Base-by-base conservation (phyloP, 2,113 vertebrate genomes). In the Argyrosomus japonicus region DNA sequence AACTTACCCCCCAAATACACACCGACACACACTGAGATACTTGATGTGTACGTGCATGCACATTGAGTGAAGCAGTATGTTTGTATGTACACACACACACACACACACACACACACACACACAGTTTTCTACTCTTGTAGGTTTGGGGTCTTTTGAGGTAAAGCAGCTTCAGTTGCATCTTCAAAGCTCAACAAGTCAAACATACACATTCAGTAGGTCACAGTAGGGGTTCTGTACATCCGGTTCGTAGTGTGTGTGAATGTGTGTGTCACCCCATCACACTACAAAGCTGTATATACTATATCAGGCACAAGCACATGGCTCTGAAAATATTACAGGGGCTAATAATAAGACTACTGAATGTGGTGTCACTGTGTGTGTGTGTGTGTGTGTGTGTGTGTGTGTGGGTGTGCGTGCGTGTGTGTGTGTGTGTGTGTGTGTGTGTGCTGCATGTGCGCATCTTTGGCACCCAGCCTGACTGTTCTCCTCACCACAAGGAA, bases 401-500 rank as follows among this genome's bases (percentile, higher is more conserved):
- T 50, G 60, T 40, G 63, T 58, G 68, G 19, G 84, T 58, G 43
- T 50, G 75, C 40, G 57, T 75, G 43, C 57, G 25, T 77, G 58
- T 65, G 58, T 43, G 32, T 47, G 27, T 50, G 60, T 40, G 63
- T 58, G 68, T 25, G 84, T 58, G 43, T 50, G 75, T 47, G 57
- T 75, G 43, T 54, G 40, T 50, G 67, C 25, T 65, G 69, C 65
- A 70, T 86, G 80, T 68, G 83, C 18, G 84, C 90, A 92, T 91
- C 88, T 82, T 82, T 92, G 94, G 92, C 95, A 95, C 88, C 82
- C 82, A 92, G 87, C 87, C 92, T 93, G 88, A 94, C 93, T 96
- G 94, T 94, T 94, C 95, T 95, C 85, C 92, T 93, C 94, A 92
- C 91, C 90, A 95, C 94, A 93, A 94, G 93, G 91, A 96, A 96